These are phyloP conservation scores for Ophioderma brevispina DNA, from an alignment of 35 echinoderm and acorn worm species.

Conservation along the genomic window DNA sequence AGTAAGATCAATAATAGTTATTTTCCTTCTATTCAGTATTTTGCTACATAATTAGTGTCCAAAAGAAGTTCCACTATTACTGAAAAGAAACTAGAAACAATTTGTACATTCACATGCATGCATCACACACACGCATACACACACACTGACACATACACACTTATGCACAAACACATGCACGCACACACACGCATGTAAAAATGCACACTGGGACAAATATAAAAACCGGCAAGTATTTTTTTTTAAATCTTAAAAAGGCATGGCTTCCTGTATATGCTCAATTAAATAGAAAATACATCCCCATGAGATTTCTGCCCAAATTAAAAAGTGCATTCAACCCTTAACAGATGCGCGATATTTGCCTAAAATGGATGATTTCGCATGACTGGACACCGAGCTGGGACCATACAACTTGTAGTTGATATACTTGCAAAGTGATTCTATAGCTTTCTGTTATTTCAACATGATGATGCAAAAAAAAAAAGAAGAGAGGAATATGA, in stretches of 20 bases:
- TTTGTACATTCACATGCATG: too few species aligned
- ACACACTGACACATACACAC: too few species aligned
- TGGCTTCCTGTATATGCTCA: not conserved
- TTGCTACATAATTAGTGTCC: too few species aligned
- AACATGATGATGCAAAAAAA: not conserved
- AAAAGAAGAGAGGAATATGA: not conserved
- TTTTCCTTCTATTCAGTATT: too few species aligned
- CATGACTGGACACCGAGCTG: not conserved
- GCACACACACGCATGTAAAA: too few species aligned
- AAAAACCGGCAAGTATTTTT: not conserved
- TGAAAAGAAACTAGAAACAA: too few species aligned
- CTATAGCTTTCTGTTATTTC: slow-evolving; percentile 6
- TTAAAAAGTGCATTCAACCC: not conserved
- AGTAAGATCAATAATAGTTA: too few species aligned
- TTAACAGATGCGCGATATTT: not conserved
- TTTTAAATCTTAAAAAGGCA: not conserved
- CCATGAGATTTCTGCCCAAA: not conserved
- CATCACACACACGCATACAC: too few species aligned
- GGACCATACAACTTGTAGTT: not conserved
- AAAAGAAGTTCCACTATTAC: too few species aligned
- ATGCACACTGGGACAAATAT: too few species aligned
- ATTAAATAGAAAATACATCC: not conserved
- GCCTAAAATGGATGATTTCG: not conserved
- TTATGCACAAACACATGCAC: too few species aligned
- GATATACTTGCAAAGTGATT: too few species aligned